Percentiles rank a stretch among this genome's conserved stretches.
phyloP scores from a whole-genome alignment of 2,797 vertebrate species.

The Cyclura pinguis region DNA sequence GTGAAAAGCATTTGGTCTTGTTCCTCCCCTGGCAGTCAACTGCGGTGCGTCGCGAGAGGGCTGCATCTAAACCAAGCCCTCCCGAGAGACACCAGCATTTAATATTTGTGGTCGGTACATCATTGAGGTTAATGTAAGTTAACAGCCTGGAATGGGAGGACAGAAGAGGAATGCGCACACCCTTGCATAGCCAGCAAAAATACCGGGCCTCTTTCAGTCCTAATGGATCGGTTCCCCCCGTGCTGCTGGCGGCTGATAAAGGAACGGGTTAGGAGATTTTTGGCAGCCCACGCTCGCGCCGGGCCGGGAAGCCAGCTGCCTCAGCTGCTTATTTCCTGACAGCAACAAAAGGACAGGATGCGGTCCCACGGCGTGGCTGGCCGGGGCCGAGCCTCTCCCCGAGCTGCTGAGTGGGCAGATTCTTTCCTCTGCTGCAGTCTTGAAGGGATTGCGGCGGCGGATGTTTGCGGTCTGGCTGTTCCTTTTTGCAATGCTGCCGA shows the following conservation, averaged over 20 bases:
- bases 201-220: conserved; percentile 23
- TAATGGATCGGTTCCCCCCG: conserved; percentile 43
- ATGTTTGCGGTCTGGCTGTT: neutral
- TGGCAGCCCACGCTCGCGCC: conserved; percentile 48
- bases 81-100: conserved; percentile 2
- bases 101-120: conserved; percentile 28
- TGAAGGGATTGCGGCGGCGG: neutral
- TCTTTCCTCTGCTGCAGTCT: neutral
- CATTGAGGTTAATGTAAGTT: conserved; percentile 46
- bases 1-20: too few relatives aligned
- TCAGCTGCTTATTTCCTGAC: conserved; percentile 50
- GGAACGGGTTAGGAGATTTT: conserved; percentile 40
- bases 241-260: conserved; percentile 46
- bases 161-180: too few relatives aligned
- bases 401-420: conserved; percentile 56
- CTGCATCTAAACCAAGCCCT: conserved; percentile 16
- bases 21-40: neutral
- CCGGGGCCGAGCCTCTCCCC: conserved; percentile 5
- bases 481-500: neutral
- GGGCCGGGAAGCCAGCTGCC: conserved; percentile 44
- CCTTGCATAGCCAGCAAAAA: conserved; percentile 47
- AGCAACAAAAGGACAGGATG: conserved; percentile 34
- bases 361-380: conserved; percentile 2
- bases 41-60: neutral
- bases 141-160: conserved; percentile 32